Conservation (phyloP, 2,797 vertebrate species). For the Sebastes minor region DNA sequence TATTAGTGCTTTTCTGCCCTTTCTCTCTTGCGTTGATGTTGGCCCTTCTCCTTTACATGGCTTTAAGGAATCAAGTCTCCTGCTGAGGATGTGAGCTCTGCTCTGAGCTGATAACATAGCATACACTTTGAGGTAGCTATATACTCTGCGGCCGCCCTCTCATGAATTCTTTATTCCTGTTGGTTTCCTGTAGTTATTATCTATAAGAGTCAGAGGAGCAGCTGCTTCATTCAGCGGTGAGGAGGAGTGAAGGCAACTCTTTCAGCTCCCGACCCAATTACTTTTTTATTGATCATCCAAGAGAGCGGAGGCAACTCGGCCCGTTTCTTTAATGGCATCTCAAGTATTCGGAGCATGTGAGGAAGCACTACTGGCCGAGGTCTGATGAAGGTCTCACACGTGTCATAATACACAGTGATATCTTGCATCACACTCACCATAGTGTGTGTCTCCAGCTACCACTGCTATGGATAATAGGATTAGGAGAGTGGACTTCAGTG, state of each 20-base stretch:
- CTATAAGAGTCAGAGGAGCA: slow-evolving; percentile 32
- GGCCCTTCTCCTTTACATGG: neutral
- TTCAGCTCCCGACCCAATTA: slow-evolving; percentile 44
- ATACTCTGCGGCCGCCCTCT: slow-evolving; percentile 27
- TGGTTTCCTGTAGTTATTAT: slow-evolving; percentile 65
- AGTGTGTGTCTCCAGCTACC: slow-evolving; percentile 56
- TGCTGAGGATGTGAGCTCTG: slow-evolving; percentile 26
- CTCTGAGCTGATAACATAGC: slow-evolving; percentile 32
- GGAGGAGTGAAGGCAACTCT: neutral
- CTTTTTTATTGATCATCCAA: slow-evolving; percentile 67
- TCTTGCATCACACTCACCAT: slow-evolving; percentile 4
- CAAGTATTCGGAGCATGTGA: neutral
- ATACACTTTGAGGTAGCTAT: slow-evolving; percentile 24
- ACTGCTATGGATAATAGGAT: slow-evolving; percentile 64
- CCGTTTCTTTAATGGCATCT: slow-evolving; percentile 51
- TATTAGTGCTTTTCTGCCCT: neutral
- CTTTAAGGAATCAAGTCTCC: slow-evolving; percentile 30
- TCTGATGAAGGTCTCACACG: neutral
- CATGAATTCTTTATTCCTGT: slow-evolving; percentile 73
- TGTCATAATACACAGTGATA: slow-evolving; percentile 13
- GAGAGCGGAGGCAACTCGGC: slow-evolving; percentile 30
- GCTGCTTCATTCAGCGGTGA: slow-evolving; percentile 11
- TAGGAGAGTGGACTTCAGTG: slow-evolving; percentile 50
- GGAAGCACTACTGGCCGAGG: neutral
- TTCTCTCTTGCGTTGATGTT: neutral